Percentiles rank a stretch among this genome's conserved stretches.
Conservation (phyloP, 2,888 invertebrate genomes). For the Lasioglossum oenotherae region DNA sequence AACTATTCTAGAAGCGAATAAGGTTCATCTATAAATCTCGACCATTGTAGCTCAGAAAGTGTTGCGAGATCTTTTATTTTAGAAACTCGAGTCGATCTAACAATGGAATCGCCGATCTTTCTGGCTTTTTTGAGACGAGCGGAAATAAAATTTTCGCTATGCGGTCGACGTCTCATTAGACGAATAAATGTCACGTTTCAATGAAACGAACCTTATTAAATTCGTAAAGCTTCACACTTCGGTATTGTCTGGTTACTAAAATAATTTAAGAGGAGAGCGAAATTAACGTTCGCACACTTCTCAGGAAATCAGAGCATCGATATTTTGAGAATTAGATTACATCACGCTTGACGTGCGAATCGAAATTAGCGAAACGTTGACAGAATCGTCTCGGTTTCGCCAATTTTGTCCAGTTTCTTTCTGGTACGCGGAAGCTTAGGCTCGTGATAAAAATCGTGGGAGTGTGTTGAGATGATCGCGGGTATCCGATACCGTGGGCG, state of each 20-base stretch:
- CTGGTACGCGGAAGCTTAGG: not conserved
- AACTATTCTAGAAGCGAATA: not conserved
- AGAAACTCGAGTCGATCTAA: not conserved
- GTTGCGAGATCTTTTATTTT: not conserved
- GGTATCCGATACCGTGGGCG: conserved; percentile 1
- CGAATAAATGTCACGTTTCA: not conserved
- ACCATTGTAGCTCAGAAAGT: not conserved
- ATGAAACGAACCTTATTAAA: not conserved
- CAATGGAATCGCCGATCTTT: not conserved
- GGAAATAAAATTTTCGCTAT: not conserved
- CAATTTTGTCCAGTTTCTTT: not conserved
- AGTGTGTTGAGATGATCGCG: conserved; percentile 20
- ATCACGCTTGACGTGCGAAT: not conserved
- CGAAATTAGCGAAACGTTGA: not conserved
- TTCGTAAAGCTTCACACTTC: not conserved
- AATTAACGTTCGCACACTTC: too few species aligned
- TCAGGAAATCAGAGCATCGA: not conserved
- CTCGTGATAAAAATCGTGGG: not conserved
- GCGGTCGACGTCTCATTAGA: not conserved
- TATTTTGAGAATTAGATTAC: not conserved
- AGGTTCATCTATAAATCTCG: not conserved
- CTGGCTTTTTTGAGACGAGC: not conserved
- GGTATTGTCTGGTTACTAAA: not conserved
- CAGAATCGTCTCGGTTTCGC: not conserved
- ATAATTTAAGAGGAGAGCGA: not conserved